Evolutionary conservation across 2,888 invertebrate species (phyloP), one percentile per base, ranked within the genome.

Genomic region (Lasioglossum marginatum): DNA sequence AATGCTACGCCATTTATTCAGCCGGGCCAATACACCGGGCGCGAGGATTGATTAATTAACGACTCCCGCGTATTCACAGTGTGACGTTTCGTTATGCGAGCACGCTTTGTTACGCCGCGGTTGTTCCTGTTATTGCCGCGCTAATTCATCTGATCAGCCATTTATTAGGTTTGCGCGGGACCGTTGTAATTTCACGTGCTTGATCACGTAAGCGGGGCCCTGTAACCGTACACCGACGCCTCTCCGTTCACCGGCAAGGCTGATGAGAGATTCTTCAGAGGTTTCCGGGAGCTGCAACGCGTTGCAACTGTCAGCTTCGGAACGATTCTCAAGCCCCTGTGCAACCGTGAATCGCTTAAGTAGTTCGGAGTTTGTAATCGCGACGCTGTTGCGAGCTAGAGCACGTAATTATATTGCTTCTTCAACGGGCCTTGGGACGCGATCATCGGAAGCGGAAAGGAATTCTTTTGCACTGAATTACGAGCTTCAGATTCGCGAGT

Each of bases 71-170:
- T 79, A 84, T 88, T 89, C 88, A 45, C 19, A 57, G 57, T 71
- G 74, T 86, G 90, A 89, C 90, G 71, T 89, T 89, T 89, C 88
- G 90, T 89, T 89, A 88, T 89, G 88, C 90, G 78, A 83, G 31
- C 78, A 48, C 78, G 89, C 90, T 87, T 89, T 89, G 90, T 87
- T 82, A 48, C 81, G 40, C 60, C 72, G 74, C 52, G 76, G 77
- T 73, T 37, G 79, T 74, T 63, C 57, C 80, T 79, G 87, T 88
- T 90, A 90, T 90, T 90, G 73, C 90, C 37, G 79, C 74, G 85
- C 84, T 90, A 90, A 90, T 90, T 90, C 90, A 84, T 90, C 83
- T 75, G 90, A 90, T 90, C 90, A 81, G 84, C 81, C 85, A 82
- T 90, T 88, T 90, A 90, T 90, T 90, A 90, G 88, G 81, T 82